These are phyloP conservation scores for Oryctes rhinoceros DNA, from an alignment of 1,140 invertebrate genomes.

Conservation along the genomic window DNA sequence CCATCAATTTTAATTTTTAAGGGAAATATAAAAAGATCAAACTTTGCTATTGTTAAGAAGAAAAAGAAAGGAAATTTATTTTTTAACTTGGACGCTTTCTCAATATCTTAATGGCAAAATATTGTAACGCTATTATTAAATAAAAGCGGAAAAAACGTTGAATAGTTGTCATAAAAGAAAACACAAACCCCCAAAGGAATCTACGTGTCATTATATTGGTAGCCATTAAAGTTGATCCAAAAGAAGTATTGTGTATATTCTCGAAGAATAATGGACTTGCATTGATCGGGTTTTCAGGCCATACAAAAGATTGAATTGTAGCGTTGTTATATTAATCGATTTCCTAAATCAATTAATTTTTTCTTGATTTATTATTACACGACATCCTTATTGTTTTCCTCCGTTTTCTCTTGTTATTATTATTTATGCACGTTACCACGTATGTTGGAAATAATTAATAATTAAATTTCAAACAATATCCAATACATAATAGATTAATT, in stretches of 20 bases:
- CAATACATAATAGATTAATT: background rate
- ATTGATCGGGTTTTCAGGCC: constrained; percentile 16
- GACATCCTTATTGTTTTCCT: constrained; percentile 1
- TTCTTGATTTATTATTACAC: constrained; percentile 26
- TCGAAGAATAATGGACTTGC: constrained; percentile 21
- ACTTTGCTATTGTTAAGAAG: background rate
- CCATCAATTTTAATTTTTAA: too few species aligned
- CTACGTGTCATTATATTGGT: constrained; percentile 9
- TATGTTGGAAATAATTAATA: background rate
- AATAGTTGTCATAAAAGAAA: constrained; percentile 15
- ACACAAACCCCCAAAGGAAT: background rate
- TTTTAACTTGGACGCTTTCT: background rate
- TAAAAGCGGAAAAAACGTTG: constrained; percentile 15
- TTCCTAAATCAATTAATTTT: constrained; percentile 34
- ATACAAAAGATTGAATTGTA: constrained; percentile 1
- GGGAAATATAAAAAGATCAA: too few species aligned
- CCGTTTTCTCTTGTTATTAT: background rate
- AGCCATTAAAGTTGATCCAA: constrained; percentile 4
- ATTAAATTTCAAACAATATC: background rate
- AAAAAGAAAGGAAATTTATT: background rate
- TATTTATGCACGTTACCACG: background rate
- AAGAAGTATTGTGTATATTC: constrained; percentile 16
- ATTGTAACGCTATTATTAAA: background rate
- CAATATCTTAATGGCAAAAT: constrained; percentile 1
- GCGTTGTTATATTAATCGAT: constrained; percentile 12